phyloP scores from a whole-genome alignment of 1,140 invertebrate species.

The Ridgeia piscesae region DNA sequence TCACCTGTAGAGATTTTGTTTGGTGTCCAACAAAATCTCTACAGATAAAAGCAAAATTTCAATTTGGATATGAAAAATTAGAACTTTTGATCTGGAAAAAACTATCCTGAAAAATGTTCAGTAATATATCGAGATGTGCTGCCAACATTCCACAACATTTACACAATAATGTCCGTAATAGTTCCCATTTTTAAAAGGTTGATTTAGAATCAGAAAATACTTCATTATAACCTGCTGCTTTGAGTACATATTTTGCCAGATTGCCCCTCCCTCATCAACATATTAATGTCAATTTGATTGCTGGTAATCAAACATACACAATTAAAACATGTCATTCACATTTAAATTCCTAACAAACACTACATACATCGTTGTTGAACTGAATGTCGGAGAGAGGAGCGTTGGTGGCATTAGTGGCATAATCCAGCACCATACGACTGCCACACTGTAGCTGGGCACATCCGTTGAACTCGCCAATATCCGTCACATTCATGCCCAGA shows the following conservation, averaged over 20 bases:
- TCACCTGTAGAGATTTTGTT: no score
- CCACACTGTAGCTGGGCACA: neutral
- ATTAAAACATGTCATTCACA: neutral
- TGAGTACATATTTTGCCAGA: neutral
- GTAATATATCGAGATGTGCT: no score
- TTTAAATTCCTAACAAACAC: neutral
- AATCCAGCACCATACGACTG: neutral
- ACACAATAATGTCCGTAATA: no score
- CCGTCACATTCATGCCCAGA: neutral
- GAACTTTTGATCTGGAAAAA: no score
- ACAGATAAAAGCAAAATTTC: no score
- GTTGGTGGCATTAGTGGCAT: neutral
- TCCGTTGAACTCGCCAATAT: neutral
- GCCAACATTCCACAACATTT: no score
- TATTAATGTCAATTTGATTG: neutral
- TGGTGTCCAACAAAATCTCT: no score
- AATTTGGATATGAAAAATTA: no score
- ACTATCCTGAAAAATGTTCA: no score
- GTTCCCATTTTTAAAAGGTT: no score
- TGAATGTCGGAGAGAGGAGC: neutral
- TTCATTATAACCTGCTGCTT: no score
- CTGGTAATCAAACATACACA: neutral
- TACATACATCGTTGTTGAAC: neutral
- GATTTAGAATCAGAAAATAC: no score
- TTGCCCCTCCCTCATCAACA: neutral